phyloP scores from a whole-genome alignment of 2,113 vertebrate genomes.

The Holacanthus passer region DNA sequence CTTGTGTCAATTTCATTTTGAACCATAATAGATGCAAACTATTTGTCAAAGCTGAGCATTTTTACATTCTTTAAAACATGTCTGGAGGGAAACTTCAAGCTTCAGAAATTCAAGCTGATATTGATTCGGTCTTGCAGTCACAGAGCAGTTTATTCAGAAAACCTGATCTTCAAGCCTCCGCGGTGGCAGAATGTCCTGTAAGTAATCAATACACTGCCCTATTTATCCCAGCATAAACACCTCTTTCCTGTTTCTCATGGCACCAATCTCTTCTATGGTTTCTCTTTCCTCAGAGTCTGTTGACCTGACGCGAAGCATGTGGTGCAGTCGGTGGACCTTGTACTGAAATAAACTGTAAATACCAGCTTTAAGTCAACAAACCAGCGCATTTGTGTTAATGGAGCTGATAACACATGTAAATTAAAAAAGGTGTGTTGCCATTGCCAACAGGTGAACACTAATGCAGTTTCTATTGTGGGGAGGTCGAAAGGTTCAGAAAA shows the following conservation, averaged over 20 bases:
- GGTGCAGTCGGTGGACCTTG: conserved; percentile 49
- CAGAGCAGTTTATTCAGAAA: background rate
- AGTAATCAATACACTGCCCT: background rate
- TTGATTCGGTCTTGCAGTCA: conserved; percentile 30
- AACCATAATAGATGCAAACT: background rate
- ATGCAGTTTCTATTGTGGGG: background rate
- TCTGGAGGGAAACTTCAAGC: background rate
- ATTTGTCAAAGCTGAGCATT: background rate
- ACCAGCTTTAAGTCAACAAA: conserved; percentile 57
- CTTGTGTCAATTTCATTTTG: too few relatives aligned
- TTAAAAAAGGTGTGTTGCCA: background rate
- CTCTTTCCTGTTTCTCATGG: background rate
- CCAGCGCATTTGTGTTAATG: conserved; percentile 27
- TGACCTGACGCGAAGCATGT: conserved; percentile 4
- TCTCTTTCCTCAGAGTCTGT: background rate
- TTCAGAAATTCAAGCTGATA: conserved; percentile 12
- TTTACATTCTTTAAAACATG: background rate
- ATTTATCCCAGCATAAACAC: conserved; percentile 5
- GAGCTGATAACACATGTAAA: conserved; percentile 54
- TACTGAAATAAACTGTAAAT: conserved; percentile 54
- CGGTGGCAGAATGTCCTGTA: background rate
- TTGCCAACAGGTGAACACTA: background rate
- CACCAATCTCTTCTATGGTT: background rate
- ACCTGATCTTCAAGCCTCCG: background rate
- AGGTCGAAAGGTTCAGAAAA: conserved; percentile 17